These are phyloP conservation scores for Lucilia cuprina DNA, from an alignment of 1,140 invertebrate species.

Conservation along the genomic window DNA sequence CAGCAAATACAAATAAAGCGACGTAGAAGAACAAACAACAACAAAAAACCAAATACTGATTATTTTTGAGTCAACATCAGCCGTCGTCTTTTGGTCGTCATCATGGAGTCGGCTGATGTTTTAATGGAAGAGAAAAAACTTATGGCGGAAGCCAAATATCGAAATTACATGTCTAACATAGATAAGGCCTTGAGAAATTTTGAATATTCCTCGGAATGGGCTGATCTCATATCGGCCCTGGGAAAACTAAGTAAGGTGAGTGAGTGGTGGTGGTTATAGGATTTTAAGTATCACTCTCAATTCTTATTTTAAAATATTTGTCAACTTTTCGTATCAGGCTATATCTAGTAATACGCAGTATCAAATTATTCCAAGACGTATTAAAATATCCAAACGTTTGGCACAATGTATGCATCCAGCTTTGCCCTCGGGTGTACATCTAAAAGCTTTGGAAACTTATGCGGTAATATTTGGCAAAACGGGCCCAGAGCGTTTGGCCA, in stretches of 20 bases:
- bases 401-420: slow-evolving; percentile 96
- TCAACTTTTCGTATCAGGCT: slow-evolving; percentile 67
- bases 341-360: slow-evolving; percentile 80
- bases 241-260: slow-evolving; percentile 90
- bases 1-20: not conserved
- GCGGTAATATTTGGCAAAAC: slow-evolving; percentile 93
- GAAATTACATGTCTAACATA: slow-evolving; percentile 78
- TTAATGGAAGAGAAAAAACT: slow-evolving; percentile 73
- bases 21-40: not conserved
- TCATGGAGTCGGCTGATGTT: slow-evolving; percentile 60
- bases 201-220: slow-evolving; percentile 95
- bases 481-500: slow-evolving; percentile 80
- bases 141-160: slow-evolving; percentile 80
- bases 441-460: slow-evolving; percentile 93
- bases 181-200: slow-evolving; percentile 93
- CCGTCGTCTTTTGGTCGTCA: slow-evolving; percentile 23
- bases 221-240: slow-evolving; percentile 90
- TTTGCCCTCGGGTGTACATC: slow-evolving; percentile 88
- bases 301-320: not conserved
- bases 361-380: slow-evolving; percentile 86
- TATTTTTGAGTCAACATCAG: not conserved
- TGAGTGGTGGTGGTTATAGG: slow-evolving; percentile 12
- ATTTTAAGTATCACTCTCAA: not conserved
- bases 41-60: not conserved
- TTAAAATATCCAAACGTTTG: slow-evolving; percentile 91